Evolutionary conservation across 1,140 invertebrate genomes (phyloP).

Genomic region (Listronotus oregonensis): DNA sequence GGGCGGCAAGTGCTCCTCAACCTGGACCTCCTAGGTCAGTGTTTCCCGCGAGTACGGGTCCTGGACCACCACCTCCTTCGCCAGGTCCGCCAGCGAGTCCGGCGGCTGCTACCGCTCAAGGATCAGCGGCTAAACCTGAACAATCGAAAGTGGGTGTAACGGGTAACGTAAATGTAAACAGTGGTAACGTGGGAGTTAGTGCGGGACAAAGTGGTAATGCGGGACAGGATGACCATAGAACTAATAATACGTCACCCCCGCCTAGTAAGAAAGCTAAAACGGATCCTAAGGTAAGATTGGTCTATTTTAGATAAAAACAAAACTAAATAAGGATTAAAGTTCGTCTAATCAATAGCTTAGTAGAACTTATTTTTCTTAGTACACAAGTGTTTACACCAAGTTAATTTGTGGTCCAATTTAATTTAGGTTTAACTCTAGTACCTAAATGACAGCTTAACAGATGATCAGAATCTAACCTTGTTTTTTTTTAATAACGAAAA

Average conservation of each 20-base stretch:
- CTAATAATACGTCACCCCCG: conserved; percentile 60
- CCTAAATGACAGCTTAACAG: too few species aligned
- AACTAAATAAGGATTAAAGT: too few species aligned
- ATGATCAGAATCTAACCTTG: too few species aligned
- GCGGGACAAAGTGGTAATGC: not conserved
- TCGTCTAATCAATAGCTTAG: too few species aligned
- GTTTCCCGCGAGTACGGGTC: conserved; percentile 59
- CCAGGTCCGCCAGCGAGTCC: conserved; percentile 58
- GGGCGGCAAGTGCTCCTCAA: conserved; percentile 58
- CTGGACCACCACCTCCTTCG: conserved; percentile 56
- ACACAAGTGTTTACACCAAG: too few species aligned
- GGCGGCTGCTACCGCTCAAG: conserved; percentile 59
- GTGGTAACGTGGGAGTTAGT: conserved; percentile 35
- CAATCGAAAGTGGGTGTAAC: conserved; percentile 59
- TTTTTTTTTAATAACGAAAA: too few species aligned
- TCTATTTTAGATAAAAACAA: too few species aligned
- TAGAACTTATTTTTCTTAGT: too few species aligned
- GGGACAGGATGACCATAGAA: conserved; percentile 36
- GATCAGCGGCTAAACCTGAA: conserved; percentile 59
- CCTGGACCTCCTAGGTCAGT: conserved; percentile 52
- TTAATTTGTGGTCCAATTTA: too few species aligned
- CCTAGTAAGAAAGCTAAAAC: conserved; percentile 71
- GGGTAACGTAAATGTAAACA: conserved; percentile 56
- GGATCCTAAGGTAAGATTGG: conserved; percentile 65
- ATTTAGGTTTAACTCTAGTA: too few species aligned